phyloP scores from a whole-genome alignment of 1,140 invertebrate genomes.

The Nylanderia fulva region DNA sequence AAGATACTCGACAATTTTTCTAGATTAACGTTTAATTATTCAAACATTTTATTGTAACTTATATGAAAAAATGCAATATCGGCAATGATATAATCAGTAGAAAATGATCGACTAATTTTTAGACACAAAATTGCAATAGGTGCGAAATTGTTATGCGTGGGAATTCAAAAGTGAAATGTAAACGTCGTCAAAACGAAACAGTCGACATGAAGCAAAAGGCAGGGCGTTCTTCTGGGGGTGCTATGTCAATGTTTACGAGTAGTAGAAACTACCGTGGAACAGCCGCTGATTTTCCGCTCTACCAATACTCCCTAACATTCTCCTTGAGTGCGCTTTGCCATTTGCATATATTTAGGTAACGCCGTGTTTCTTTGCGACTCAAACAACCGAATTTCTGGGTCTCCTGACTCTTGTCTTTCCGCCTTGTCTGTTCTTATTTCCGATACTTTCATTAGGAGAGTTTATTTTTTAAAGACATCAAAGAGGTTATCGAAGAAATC shows the following conservation, averaged over 20 bases:
- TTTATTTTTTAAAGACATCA: neutral
- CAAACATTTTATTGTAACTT: neutral
- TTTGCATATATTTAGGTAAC: constrained; percentile 46
- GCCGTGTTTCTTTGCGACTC: neutral
- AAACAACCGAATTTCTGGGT: constrained; percentile 23
- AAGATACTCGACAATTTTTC: neutral
- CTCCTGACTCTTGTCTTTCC: neutral
- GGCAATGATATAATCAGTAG: neutral
- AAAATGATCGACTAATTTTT: neutral
- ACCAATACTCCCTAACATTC: constrained; percentile 18
- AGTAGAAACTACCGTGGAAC: neutral
- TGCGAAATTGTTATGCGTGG: too few relatives aligned
- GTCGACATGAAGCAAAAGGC: neutral
- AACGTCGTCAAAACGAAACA: constrained; percentile 1
- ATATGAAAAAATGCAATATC: neutral
- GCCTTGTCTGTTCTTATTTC: constrained; percentile 5
- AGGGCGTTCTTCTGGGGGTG: neutral
- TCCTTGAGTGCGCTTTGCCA: neutral
- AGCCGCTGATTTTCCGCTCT: constrained; percentile 21
- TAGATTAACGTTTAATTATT: neutral
- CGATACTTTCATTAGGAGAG: neutral
- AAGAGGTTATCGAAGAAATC: neutral
- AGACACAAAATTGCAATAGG: neutral
- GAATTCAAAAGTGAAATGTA: neutral
- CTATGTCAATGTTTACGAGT: constrained; percentile 61